A percentile compares a stretch with the other conserved stretches of the same genome.
These are phyloP conservation scores for Epizoanthus stellaris DNA, from an alignment of 92 coral and sea anemone species.

Conservation along the genomic window DNA sequence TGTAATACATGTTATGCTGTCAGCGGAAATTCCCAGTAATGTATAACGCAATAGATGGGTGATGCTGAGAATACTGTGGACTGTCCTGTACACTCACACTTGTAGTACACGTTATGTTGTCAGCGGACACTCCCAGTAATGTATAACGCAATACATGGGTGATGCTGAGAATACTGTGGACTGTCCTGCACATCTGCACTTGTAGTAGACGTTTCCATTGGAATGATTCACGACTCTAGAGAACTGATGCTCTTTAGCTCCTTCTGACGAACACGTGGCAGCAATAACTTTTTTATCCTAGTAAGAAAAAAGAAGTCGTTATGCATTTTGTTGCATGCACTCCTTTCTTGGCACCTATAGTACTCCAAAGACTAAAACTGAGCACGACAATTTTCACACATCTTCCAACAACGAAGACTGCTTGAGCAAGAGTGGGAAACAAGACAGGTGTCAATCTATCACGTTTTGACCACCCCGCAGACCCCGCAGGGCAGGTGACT, in stretches of 20 bases:
- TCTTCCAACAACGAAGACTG: no score
- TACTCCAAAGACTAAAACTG: background rate
- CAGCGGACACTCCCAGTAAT: constrained; percentile 35
- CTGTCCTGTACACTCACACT: constrained; percentile 11
- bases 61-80: background rate
- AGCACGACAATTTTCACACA: no score
- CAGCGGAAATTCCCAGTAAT: constrained; percentile 34
- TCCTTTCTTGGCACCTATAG: background rate
- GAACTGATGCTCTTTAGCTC: no score
- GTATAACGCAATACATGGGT: background rate
- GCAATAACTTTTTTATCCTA: no score
- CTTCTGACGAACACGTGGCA: no score
- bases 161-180: background rate
- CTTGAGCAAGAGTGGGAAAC: no score
- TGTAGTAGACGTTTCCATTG: background rate
- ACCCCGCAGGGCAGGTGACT: no score
- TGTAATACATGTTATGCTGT: background rate
- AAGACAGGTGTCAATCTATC: no score
- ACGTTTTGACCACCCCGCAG: no score
- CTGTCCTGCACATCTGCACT: constrained; percentile 19
- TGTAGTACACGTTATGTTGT: background rate
- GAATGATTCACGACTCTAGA: no score
- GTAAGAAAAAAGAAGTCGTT: background rate
- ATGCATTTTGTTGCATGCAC: no score
- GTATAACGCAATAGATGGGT: background rate